A percentile compares a stretch with the other conserved stretches of the same genome.
These are phyloP conservation scores for Pipistrellus kuhlii DNA, from an alignment of 2,797 vertebrate species.

Conservation along the genomic window DNA sequence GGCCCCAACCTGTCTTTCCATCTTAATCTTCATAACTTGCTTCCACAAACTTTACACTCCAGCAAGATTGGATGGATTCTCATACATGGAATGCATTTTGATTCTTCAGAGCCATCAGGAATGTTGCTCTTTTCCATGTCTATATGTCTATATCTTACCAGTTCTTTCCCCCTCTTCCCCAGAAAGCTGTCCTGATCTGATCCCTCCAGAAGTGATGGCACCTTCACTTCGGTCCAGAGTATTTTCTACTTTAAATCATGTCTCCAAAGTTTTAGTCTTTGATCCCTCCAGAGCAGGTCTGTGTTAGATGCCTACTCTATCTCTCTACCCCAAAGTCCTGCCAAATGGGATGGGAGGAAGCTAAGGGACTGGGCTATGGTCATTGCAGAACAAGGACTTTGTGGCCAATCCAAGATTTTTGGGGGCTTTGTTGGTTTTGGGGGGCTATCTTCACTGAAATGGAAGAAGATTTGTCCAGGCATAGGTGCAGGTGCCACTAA, in stretches of 20 bases:
- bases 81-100: background rate
- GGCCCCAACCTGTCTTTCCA: background rate
- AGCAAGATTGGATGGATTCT: background rate
- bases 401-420: background rate
- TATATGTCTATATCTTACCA: background rate
- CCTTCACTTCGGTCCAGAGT: background rate
- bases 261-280: background rate
- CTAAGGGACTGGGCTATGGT: background rate
- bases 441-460: background rate
- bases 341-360: background rate
- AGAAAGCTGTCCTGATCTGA: background rate
- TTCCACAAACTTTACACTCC: background rate
- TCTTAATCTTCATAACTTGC: background rate
- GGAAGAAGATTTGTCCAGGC: background rate
- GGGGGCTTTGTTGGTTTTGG: background rate
- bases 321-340: background rate
- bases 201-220: background rate
- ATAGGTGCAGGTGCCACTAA: background rate
- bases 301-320: background rate
- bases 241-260: background rate
- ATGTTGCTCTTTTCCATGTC: background rate
- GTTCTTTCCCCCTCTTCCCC: background rate
- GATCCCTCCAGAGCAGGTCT: background rate
- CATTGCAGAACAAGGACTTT: background rate
- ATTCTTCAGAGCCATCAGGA: background rate